These are phyloP conservation scores for Epinephelus malabaricus DNA, from an alignment of 2,797 vertebrate genomes.

Conservation along the genomic window DNA sequence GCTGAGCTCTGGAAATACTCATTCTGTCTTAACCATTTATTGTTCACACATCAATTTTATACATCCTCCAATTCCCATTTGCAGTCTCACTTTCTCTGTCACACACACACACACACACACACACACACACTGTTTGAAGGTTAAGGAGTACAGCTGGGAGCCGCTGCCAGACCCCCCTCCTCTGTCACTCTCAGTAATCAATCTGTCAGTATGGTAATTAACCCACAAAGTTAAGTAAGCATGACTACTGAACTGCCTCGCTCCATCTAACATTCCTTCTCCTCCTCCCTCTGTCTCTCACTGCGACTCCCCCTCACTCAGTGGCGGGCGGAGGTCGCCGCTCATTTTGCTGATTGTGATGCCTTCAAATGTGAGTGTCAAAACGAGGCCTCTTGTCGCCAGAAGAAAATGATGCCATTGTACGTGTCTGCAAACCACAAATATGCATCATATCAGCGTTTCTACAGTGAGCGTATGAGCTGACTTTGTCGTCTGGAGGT, in stretches of 20 bases:
- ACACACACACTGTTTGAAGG: slow-evolving; percentile 51
- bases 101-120: slow-evolving; percentile 28
- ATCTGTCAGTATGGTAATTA: slow-evolving; percentile 86
- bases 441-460: too few species aligned
- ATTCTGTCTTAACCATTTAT: slow-evolving; percentile 42
- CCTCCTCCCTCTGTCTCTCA: slow-evolving; percentile 64
- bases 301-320: slow-evolving; percentile 58
- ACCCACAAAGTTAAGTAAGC: slow-evolving; percentile 84
- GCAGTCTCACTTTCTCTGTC: slow-evolving; percentile 29
- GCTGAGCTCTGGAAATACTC: slow-evolving; percentile 36
- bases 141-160: slow-evolving; percentile 78
- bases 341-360: slow-evolving; percentile 66
- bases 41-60: slow-evolving; percentile 32
- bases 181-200: slow-evolving; percentile 81
- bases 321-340: slow-evolving; percentile 62
- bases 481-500: too few species aligned
- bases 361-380: slow-evolving; percentile 40
- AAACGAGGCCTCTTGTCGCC: slow-evolving; percentile 20
- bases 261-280: slow-evolving; percentile 76
- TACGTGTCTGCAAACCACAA: too few species aligned
- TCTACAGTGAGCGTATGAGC: too few species aligned
- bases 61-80: slow-evolving; percentile 35
- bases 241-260: slow-evolving; percentile 79
- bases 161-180: slow-evolving; percentile 69
- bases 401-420: too few species aligned